Evolutionary conservation across 2,888 invertebrate genomes (phyloP), one percentile per base, ranked within the genome.

Genomic region (Volucella zonaria): DNA sequence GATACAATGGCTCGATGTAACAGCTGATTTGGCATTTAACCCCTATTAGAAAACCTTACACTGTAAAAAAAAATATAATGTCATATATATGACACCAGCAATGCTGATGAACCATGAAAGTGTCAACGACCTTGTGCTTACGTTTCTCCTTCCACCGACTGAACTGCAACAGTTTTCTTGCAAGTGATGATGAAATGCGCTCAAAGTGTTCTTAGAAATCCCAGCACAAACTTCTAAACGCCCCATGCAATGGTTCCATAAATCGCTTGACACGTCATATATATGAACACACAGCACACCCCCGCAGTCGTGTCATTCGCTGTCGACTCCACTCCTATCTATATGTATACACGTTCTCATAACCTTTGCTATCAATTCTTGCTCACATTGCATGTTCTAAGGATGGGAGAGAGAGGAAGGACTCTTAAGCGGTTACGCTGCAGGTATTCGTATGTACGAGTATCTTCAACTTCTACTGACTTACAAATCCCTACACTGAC

Each of bases 201-300:
- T 31, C 6, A 0, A 23, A 23, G 23, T 31, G 31, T 31, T 31
- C 31, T 31, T 31, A 31, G 31, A 54, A 8, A 54, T n/a, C 51
- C 38, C n/a, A 43, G 56, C 74, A 54, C 40, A 10, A 40, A 14
- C 38, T 62, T 15, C 59, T 47, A 52, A 31, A 47, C 42, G 40
- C 49, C 47, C 52, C 12, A 10, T 68, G 51, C 47, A 54, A 42
- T 31, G 64, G 59, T 43, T 59, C 66, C 61, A 70, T 75, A 83
- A 79, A 83, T 76, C 71, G 64, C 70, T 79, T 83, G 61, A 15
- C 59, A 62, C 76, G 79, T 58, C 70, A 83, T 31, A 31, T 6
- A 31, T 31, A 31, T 31, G 31, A 6, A 31, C 6, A 31, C 6
- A 31, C 6, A 70, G 56, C 61, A 79, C 66, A 23, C 75, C 61